Conservation (phyloP, 2,113 vertebrate genomes). For the Abramis brama region DNA sequence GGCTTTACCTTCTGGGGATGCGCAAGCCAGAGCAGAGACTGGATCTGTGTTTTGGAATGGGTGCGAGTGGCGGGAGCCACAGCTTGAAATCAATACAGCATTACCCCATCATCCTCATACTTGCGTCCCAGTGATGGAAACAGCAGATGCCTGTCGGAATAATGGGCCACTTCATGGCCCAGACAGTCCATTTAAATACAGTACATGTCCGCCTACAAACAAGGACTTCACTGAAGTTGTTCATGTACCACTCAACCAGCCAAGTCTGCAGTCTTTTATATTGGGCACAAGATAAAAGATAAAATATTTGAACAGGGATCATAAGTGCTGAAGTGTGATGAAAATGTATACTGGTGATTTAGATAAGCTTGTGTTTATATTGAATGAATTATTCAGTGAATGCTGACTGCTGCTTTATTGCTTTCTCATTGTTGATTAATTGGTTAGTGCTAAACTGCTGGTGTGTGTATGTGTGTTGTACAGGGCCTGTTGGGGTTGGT, state of each 20-base stretch:
- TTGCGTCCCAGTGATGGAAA: conserved; percentile 54
- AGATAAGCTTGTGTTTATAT: conserved; percentile 32
- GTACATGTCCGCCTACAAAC: conserved; percentile 24
- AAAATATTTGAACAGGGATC: conserved; percentile 30
- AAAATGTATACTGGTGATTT: conserved; percentile 18
- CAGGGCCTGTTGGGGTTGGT: conserved; percentile 89
- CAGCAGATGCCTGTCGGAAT: conserved; percentile 48
- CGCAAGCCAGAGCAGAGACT: conserved; percentile 43
- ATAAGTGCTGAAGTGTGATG: conserved; percentile 15
- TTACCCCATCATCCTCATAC: conserved; percentile 47
- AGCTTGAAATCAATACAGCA: conserved; percentile 56
- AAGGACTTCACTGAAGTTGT: neutral
- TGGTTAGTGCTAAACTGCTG: neutral
- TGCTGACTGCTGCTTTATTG: neutral
- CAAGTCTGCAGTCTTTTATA: conserved; percentile 17
- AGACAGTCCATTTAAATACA: conserved; percentile 12
- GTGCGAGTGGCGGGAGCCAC: conserved; percentile 42
- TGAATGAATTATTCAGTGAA: conserved; percentile 17
- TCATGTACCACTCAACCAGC: conserved; percentile 20
- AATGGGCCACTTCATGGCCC: conserved; percentile 39
- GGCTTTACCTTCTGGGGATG: conserved; percentile 45
- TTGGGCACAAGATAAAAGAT: neutral
- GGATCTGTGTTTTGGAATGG: conserved; percentile 46
- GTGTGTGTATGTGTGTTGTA: conserved; percentile 38
- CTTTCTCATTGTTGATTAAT: conserved; percentile 15